Conservation (phyloP, 2,888 invertebrate species). For the Nasonovia ribisnigri region DNA sequence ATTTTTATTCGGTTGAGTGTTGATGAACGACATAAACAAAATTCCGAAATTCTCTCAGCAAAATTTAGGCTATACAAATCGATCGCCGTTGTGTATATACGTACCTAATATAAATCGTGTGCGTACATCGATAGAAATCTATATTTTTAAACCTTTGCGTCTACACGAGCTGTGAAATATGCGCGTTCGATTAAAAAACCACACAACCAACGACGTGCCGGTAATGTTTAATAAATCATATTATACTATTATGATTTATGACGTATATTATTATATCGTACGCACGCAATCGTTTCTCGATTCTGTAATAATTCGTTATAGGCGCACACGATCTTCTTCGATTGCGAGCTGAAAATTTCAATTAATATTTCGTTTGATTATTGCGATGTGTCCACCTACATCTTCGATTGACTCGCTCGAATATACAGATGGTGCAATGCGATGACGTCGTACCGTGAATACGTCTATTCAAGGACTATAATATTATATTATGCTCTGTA, state of each 20-base stretch:
- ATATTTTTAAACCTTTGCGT: neutral
- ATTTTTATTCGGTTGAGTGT: slow-evolving; percentile 17
- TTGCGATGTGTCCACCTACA: neutral
- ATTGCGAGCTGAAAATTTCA: neutral
- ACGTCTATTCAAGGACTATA: slow-evolving; percentile 1
- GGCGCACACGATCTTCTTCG: neutral
- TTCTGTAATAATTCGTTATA: neutral
- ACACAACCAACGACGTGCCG: neutral
- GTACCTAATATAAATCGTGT: neutral
- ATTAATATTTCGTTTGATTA: neutral
- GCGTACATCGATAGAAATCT: neutral
- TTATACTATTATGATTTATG: neutral
- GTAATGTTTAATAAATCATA: neutral
- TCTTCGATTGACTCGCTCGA: neutral
- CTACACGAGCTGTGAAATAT: neutral
- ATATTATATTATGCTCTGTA: neutral
- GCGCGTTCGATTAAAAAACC: neutral
- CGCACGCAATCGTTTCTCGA: neutral
- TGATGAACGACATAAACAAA: slow-evolving; percentile 10
- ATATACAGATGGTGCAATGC: neutral
- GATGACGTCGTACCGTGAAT: neutral
- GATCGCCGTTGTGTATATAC: neutral
- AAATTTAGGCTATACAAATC: neutral
- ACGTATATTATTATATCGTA: neutral
- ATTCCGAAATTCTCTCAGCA: neutral